Evolutionary conservation across 2,113 vertebrate genomes (phyloP).

Genomic region (Dromaius novaehollandiae): DNA sequence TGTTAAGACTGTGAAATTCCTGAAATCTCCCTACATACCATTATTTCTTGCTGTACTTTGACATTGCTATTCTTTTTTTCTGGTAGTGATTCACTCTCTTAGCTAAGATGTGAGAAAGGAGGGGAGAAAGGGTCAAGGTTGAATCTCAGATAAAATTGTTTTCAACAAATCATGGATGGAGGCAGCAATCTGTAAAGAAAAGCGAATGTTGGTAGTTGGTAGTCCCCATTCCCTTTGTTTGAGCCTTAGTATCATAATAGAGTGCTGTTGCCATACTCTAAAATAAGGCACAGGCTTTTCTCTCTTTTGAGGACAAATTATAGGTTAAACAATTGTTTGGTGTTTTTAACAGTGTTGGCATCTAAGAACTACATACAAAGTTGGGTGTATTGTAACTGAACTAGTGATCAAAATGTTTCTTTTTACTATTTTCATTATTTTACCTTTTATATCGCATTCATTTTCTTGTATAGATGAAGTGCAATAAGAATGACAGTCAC

Average conservation of each 20-base stretch:
- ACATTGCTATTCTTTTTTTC: neutral
- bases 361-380: neutral
- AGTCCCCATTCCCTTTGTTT: neutral
- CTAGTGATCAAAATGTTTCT: neutral
- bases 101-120: neutral
- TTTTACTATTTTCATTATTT: neutral
- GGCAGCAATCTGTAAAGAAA: neutral
- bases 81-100: neutral
- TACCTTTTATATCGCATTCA: neutral
- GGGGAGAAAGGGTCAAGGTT: neutral
- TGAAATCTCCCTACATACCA: neutral
- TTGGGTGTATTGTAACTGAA: neutral
- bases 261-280: neutral
- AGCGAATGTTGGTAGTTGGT: neutral
- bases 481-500: neutral
- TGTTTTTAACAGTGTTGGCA: neutral
- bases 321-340: neutral
- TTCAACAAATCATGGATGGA: neutral
- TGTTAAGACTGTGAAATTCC: neutral
- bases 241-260: neutral
- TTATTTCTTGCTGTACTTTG: neutral
- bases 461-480: neutral
- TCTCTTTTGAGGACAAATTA: neutral
- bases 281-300: neutral
- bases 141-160: neutral